Base-by-base conservation (phyloP, 2,888 invertebrate species). In the Cenopis cana region DNA sequence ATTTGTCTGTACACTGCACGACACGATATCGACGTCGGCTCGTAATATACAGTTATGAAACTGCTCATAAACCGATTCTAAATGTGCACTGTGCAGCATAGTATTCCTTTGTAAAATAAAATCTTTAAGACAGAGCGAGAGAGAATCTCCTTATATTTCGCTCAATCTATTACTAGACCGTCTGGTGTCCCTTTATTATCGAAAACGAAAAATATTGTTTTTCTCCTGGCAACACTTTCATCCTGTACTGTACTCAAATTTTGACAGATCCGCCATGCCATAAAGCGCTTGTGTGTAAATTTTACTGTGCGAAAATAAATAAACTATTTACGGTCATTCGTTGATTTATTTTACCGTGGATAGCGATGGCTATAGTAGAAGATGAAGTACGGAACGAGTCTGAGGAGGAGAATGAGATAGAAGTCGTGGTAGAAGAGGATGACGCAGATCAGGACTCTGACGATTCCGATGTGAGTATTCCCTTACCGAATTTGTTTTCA, bases 361-460 rank as follows among this genome's bases (percentile, higher is more conserved):
- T 76, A 78, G 81, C 77, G 75, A 93, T 93, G 93, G 93, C 93
- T 78, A 89, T 93, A 68, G 93, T 93, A 29, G 93, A 93, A 78
- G 93, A 93, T 74, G 93, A 92, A 79, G 88, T 91, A 71, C 85
- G 89, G 76, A 91, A 91, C 86, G 93, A 91, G 70, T 92, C 91
- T 3, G 91, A 90, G 76, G 93, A 92, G 73, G 93, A 93, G 75
- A 91, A 91, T 82, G 92, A 91, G 78, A 90, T 91, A 78, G 92
- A 91, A 81, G 90, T 91, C 3, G 89, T 90, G 2, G 88, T 91
- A 49, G 93, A 91, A 70, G 93, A 91, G 69, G 90, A 91, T 66
- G 92, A 90, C 66, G 87, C 80, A 55, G 92, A 92, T 54, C 89
- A 88, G 74, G 93, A 93, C 76, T 89, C 91, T 0, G 91, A 92